Conservation (phyloP, 2,113 vertebrate genomes). For the Phylloscopus trochiloides region DNA sequence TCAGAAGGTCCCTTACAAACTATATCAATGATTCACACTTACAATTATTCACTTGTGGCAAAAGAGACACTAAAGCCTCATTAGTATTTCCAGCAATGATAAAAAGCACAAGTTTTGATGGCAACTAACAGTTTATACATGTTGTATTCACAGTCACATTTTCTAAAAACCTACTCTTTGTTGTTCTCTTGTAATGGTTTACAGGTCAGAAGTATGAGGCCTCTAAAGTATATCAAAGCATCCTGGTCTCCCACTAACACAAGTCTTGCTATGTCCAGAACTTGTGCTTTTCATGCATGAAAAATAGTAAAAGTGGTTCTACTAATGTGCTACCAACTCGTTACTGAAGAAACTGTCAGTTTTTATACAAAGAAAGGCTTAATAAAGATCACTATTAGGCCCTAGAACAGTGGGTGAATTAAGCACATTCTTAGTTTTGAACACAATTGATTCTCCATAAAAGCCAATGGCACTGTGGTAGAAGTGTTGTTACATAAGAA, state of each 20-base stretch:
- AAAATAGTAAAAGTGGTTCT: not conserved
- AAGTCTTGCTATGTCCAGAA: not conserved
- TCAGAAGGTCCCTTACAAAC: not conserved
- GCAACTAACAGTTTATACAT: not conserved
- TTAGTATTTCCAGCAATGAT: not conserved
- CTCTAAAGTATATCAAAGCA: not conserved
- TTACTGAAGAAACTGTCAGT: not conserved
- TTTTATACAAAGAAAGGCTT: not conserved
- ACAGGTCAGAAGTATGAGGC: not conserved
- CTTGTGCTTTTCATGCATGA: not conserved
- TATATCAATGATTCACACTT: not conserved
- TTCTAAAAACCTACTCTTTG: not conserved
- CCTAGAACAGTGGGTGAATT: not conserved
- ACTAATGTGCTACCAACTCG: not conserved
- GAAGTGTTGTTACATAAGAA: not conserved
- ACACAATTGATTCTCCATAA: not conserved
- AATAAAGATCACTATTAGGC: not conserved
- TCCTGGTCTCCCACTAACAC: not conserved
- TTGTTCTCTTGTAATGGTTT: not conserved
- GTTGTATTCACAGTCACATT: not conserved
- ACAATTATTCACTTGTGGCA: not conserved
- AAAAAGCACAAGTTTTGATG: not conserved
- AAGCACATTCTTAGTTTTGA: not conserved
- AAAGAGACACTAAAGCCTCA: not conserved
- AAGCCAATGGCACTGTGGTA: not conserved